Evolutionary conservation across 37 sponge, comb jelly and placozoan species (phyloP), one percentile per base, ranked within the genome.

Genomic region (Hexactinellida sp.): DNA sequence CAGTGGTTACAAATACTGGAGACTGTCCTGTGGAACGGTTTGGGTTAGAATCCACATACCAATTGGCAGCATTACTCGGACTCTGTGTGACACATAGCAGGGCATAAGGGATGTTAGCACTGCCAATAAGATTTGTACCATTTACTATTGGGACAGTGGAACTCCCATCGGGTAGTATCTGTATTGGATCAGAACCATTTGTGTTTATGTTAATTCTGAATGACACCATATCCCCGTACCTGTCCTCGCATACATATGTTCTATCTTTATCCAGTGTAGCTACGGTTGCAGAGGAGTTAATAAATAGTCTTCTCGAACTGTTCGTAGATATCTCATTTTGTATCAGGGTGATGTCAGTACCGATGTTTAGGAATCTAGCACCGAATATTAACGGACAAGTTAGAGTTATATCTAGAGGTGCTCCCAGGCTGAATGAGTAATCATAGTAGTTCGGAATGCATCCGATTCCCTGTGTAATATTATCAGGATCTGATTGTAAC

Each of bases 351-450:
- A 63, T 25, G 5, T 63, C 76, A 28, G 19, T 63, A 47, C 52
- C 52, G 3, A 63, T n/a, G 30, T 63, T 23, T 25, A 63, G 76
- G 30, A 63, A 63, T 21, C 76, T 7, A 25, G 76, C 21, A 28
- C 76, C 76, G 30, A 63, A 63, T 63, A 63, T 28, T 23, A 63
- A 63, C 13, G 76, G 76, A 63, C 76, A 63, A 21, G 76, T 63
- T 3, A 63, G 1, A 63, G 1, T 5, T 7, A 63, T 10, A 25
- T 63, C 76, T 3, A 63, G 3, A 25, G 76, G 13, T 5, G 3
- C 76, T 47, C 52, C 52, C 13, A 47, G 9, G 9, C 16, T 9
- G 52, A 47, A 47, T 19, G 9, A 19, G 52, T 19, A 47, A 19
- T 47, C 52, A 16, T 47, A 47, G 16, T 47, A 19, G 52, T 47